Evolutionary conservation across 2,888 invertebrate genomes (phyloP).

Genomic region (Phyto melanocephala): DNA sequence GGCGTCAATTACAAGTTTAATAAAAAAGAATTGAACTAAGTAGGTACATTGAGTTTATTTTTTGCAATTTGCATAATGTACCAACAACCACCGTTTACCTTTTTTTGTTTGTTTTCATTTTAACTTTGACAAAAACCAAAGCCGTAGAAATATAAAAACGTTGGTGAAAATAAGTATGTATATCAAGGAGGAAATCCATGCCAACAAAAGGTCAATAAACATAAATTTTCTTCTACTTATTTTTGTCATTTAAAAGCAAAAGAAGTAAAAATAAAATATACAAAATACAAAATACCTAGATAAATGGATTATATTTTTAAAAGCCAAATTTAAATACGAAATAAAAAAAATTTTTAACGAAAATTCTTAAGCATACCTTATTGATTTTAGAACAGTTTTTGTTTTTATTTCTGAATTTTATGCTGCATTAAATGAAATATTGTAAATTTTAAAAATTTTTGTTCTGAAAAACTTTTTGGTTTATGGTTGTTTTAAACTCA

Average conservation of each 20-base stretch:
- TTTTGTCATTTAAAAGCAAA: not conserved
- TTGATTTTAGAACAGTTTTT: too few relatives aligned
- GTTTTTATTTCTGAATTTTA: too few relatives aligned
- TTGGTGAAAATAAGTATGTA: not conserved
- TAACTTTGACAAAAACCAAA: not conserved
- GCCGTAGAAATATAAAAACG: not conserved
- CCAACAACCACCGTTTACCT: too few relatives aligned
- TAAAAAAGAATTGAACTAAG: not conserved
- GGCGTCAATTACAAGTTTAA: not conserved
- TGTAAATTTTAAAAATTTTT: too few relatives aligned
- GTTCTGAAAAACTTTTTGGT: too few relatives aligned
- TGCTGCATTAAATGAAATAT: too few relatives aligned
- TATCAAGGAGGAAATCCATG: not conserved
- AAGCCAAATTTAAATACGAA: not conserved
- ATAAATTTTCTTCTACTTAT: constrained; percentile 1
- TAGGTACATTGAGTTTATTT: not conserved
- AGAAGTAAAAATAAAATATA: not conserved
- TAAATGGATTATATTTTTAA: too few relatives aligned
- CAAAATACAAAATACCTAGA: too few relatives aligned
- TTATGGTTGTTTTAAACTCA: too few relatives aligned
- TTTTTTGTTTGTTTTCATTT: too few relatives aligned
- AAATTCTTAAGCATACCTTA: too few relatives aligned
- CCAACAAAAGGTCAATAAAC: constrained; percentile 33
- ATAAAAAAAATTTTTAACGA: too few relatives aligned
- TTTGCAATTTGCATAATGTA: constrained; percentile 44